Percentiles rank a stretch among this genome's conserved stretches.
Conservation (phyloP, 2,113 vertebrate species). For the Litocranius walleri region DNA sequence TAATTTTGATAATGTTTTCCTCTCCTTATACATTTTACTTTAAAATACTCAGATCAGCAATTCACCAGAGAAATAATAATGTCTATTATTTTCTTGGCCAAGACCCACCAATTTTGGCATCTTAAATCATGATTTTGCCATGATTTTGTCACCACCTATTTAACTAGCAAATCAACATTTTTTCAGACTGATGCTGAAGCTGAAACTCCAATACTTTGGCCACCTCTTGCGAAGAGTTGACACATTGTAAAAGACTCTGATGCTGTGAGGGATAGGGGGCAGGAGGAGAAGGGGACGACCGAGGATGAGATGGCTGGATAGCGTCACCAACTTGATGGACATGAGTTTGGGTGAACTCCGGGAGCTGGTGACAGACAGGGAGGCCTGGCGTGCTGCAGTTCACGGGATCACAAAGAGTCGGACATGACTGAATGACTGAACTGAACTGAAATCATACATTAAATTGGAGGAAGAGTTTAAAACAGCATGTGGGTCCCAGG, state of each 20-base stretch:
- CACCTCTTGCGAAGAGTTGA: too few relatives aligned
- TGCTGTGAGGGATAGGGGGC: too few relatives aligned
- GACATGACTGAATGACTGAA: too few relatives aligned
- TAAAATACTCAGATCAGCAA: not conserved
- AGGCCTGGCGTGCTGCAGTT: too few relatives aligned
- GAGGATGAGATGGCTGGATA: too few relatives aligned
- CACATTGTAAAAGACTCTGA: too few relatives aligned
- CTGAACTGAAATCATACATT: not conserved
- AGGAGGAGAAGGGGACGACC: too few relatives aligned
- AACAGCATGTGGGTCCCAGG: not conserved
- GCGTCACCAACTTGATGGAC: too few relatives aligned
- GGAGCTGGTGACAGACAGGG: too few relatives aligned
- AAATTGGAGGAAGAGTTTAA: not conserved
- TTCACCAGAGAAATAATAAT: not conserved
- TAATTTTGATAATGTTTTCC: constrained; percentile 4
- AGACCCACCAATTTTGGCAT: not conserved
- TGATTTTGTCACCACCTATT: not conserved
- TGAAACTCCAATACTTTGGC: too few relatives aligned
- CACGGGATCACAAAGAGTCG: too few relatives aligned
- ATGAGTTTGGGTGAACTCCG: too few relatives aligned
- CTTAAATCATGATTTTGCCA: not conserved
- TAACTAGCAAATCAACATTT: not conserved
- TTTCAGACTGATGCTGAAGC: not conserved
- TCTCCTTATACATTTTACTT: not conserved
- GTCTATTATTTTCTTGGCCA: not conserved